Percentiles rank a stretch among this genome's conserved stretches.
These are phyloP conservation scores for Caenorhabditis virilis DNA, from an alignment of 2,888 invertebrate genomes.

Conservation along the genomic window DNA sequence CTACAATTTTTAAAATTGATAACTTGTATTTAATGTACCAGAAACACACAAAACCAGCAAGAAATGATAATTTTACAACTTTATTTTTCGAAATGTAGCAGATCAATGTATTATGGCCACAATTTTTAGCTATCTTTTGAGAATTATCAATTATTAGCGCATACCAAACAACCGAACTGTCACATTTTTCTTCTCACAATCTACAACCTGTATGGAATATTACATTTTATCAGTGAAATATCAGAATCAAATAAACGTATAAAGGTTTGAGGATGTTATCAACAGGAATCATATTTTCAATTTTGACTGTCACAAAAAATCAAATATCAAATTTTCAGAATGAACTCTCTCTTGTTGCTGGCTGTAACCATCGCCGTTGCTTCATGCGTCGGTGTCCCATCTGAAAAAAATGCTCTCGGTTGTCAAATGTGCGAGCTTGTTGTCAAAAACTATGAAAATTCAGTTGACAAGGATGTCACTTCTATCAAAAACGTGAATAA, in stretches of 20 bases:
- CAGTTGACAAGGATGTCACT: slow-evolving; percentile 39
- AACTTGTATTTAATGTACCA: too few species aligned
- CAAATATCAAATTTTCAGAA: too few species aligned
- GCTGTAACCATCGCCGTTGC: slow-evolving; percentile 23
- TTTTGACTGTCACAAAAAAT: too few species aligned
- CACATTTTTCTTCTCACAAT: background rate
- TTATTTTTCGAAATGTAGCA: background rate
- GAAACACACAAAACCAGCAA: too few species aligned
- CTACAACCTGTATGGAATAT: background rate
- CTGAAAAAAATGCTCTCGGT: slow-evolving; percentile 24
- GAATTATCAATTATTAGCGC: background rate
- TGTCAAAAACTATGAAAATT: slow-evolving; percentile 38
- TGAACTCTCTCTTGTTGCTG: slow-evolving; percentile 25
- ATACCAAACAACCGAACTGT: too few species aligned
- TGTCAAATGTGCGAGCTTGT: slow-evolving; percentile 47
- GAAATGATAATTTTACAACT: background rate
- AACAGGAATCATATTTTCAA: too few species aligned
- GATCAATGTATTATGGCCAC: background rate
- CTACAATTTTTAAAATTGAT: too few species aligned
- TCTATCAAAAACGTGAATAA: slow-evolving; percentile 33
- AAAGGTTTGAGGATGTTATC: too few species aligned
- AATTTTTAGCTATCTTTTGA: too few species aligned
- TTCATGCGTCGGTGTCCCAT: slow-evolving; percentile 26
- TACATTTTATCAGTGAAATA: background rate
- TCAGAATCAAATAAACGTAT: background rate